A percentile compares a stretch with the other conserved stretches of the same genome.
Evolutionary conservation across 1,140 invertebrate genomes (phyloP).

Genomic region (Mylabris phalerata): DNA sequence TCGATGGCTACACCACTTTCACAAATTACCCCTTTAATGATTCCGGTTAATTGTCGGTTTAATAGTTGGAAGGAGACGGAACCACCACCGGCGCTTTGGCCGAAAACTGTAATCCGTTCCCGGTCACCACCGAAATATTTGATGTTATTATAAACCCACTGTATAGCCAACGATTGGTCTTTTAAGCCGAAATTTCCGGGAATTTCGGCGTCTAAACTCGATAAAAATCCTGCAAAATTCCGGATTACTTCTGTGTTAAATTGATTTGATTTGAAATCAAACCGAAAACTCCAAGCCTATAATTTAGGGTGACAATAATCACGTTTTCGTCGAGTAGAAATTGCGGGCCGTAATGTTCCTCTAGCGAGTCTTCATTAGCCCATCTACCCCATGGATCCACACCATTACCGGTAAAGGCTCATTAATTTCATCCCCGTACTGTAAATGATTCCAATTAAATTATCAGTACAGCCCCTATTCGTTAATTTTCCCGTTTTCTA

Average conservation of each 20-base stretch:
- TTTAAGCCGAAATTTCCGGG: conserved; percentile 18
- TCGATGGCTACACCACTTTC: conserved; percentile 14
- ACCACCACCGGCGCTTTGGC: conserved; percentile 45
- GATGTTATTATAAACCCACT: conserved; percentile 47
- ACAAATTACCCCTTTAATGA: conserved; percentile 14
- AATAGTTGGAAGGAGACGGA: conserved; percentile 34
- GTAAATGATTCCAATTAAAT: not conserved
- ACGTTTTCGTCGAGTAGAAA: conserved; percentile 50
- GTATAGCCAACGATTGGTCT: conserved; percentile 32
- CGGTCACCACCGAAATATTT: conserved; percentile 45
- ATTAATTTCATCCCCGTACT: not conserved
- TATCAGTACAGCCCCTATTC: not conserved
- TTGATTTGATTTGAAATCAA: too few species aligned
- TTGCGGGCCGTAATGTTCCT: conserved; percentile 44
- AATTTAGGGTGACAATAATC: conserved; percentile 55
- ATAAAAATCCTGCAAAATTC: conserved; percentile 18
- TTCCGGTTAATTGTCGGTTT: conserved; percentile 1
- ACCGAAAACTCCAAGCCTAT: conserved; percentile 36
- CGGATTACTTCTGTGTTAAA: too few species aligned
- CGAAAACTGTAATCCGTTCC: conserved; percentile 45
- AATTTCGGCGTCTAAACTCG: conserved; percentile 3
- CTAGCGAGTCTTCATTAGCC: conserved; percentile 43
- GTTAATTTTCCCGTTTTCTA: too few species aligned
- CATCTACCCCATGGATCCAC: conserved; percentile 68
- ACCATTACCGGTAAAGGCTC: conserved; percentile 50